These are phyloP conservation scores for Eristalis pertinax DNA, from an alignment of 2,888 invertebrate genomes.

Conservation along the genomic window DNA sequence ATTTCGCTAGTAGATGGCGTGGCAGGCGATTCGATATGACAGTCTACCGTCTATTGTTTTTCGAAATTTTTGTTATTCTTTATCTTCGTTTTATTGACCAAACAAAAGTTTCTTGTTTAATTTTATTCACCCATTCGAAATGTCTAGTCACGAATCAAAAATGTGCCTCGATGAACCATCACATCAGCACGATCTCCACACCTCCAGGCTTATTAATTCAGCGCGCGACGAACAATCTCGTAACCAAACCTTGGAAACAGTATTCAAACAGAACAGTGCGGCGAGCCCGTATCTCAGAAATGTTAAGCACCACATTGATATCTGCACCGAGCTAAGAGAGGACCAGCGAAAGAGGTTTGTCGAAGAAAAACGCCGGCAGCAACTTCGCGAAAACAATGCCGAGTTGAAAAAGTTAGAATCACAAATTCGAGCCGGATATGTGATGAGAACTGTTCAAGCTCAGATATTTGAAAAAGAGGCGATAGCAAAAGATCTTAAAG, in stretches of 20 bases:
- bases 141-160: not conserved
- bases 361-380: constrained; percentile 80
- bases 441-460: not conserved
- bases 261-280: not conserved
- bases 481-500: not conserved
- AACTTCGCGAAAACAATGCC: constrained; percentile 82
- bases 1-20: not conserved
- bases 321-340: not conserved
- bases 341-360: constrained; percentile 38
- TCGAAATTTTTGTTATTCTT: not conserved
- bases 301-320: not conserved
- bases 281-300: not conserved
- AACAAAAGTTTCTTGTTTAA: not conserved
- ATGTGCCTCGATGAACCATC: not conserved
- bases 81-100: constrained; percentile 33
- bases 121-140: not conserved
- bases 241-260: not conserved
- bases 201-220: not conserved
- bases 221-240: not conserved
- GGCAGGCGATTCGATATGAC: not conserved
- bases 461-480: not conserved
- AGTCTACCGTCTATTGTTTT: not conserved
- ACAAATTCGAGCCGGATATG: constrained; percentile 5
- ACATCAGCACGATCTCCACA: not conserved
- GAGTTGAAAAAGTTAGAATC: constrained; percentile 81